Evolutionary conservation across 2,888 invertebrate genomes (phyloP).

Genomic region (Pseudanteris insignis): DNA sequence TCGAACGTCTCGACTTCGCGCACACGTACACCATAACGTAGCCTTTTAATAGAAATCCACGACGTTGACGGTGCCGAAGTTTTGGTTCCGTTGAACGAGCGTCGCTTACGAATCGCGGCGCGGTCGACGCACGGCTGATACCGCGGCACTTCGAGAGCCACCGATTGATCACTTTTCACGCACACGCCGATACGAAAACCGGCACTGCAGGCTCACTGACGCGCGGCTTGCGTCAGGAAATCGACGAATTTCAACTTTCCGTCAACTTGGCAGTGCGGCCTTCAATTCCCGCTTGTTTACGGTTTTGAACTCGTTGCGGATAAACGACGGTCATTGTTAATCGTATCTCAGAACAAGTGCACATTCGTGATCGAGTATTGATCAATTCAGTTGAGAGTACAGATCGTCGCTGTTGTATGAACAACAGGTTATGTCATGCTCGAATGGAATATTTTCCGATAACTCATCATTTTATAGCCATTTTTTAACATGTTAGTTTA

Average conservation of each 20-base stretch:
- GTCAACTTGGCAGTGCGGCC: conserved; percentile 5
- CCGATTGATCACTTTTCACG: conserved; percentile 39
- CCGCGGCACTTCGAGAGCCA: conserved; percentile 37
- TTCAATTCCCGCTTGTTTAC: neutral
- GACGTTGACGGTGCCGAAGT: conserved; percentile 32
- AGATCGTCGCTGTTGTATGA: too few species aligned
- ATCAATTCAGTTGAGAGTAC: too few species aligned
- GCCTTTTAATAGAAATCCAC: conserved; percentile 31
- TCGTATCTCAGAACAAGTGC: neutral
- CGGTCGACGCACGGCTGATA: conserved; percentile 32
- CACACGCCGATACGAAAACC: conserved; percentile 27
- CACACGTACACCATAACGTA: conserved; percentile 13
- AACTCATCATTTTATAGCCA: too few species aligned
- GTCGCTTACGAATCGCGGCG: conserved; percentile 25
- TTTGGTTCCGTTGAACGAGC: conserved; percentile 28
- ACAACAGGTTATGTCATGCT: too few species aligned
- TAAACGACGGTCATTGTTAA: neutral
- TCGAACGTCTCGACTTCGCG: too few species aligned
- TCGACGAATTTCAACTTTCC: conserved; percentile 23
- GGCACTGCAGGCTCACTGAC: conserved; percentile 34
- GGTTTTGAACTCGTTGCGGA: neutral
- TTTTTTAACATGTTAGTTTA: too few species aligned
- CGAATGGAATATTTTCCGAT: too few species aligned
- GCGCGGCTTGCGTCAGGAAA: conserved; percentile 27
- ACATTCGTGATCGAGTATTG: neutral